Conservation (phyloP, 53 echinoderm and acorn worm genomes). For the Zoroaster sp. region DNA sequence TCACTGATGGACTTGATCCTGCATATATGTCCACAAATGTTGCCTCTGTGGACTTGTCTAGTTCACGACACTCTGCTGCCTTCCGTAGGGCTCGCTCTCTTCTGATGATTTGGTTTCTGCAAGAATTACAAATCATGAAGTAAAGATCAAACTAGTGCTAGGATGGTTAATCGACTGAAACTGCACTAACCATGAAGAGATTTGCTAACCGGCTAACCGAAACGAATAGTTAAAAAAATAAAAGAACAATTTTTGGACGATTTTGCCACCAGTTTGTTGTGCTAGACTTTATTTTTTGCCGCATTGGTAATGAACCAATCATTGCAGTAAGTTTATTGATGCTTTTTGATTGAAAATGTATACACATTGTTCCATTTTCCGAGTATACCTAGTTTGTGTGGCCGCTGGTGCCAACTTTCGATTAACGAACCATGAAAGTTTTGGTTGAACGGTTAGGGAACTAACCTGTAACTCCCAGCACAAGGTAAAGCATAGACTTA, state of each 20-base stretch:
- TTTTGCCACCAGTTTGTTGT: not conserved
- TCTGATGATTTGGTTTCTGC: slow-evolving; percentile 69
- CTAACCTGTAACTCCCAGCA: too few relatives aligned
- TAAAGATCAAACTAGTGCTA: not conserved
- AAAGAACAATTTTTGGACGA: not conserved
- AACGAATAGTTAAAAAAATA: not conserved
- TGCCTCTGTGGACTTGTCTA: slow-evolving; percentile 71
- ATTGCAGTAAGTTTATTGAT: too few relatives aligned
- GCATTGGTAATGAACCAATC: not conserved
- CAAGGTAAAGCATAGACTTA: too few relatives aligned
- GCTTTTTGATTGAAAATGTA: too few relatives aligned
- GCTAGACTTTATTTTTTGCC: not conserved
- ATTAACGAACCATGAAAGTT: too few relatives aligned
- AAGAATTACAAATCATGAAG: not conserved
- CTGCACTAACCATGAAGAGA: too few relatives aligned
- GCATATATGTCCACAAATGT: slow-evolving; percentile 83
- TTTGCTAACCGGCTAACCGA: too few relatives aligned
- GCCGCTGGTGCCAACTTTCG: too few relatives aligned
- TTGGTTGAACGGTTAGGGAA: too few relatives aligned
- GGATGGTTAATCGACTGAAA: too few relatives aligned
- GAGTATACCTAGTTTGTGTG: too few relatives aligned
- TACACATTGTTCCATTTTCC: too few relatives aligned
- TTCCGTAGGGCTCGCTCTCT: slow-evolving; percentile 77
- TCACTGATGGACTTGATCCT: slow-evolving; percentile 89
- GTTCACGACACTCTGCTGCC: slow-evolving; percentile 79